Base-by-base conservation (phyloP, 2,113 vertebrate genomes). In the Triplophysa dalaica region DNA sequence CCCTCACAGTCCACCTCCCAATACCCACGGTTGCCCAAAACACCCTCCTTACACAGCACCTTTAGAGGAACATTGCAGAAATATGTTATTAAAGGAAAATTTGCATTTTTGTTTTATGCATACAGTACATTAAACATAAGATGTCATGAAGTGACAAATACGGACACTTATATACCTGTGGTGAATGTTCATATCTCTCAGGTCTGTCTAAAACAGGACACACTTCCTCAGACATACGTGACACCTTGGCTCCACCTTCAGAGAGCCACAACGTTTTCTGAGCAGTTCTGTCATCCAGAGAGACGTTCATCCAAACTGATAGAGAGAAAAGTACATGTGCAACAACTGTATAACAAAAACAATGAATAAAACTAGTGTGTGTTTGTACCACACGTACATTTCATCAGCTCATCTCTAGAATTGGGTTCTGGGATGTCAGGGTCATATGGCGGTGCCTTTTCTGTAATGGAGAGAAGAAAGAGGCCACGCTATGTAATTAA, bases 201-300 rank as follows among this genome's bases (percentile, higher is more conserved):
- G 93, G 92, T 43, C 89, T 89, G 86, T 89, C 90, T 56, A 89
- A 91, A 73, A 92, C 92, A 0, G 93, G 93, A 45, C 93, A 93
- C 58, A 87, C 81, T 1, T 88, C 87, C 0, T 93, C 91, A 0
- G 89, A 67, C 0, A 88, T 90, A 0, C 91, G 90, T 16, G 91
- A 85, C 82, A 92, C 93, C 68, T 92, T 93, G 2, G 76, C 11
- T 1, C 84, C 82, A 0, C 82, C 85, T 64, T 94, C 91, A 2
- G 92, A 92, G 50, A 94, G 88, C 92, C 92, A 93, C 85, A 94
- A 75, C 74, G 91, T 81, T 67, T 92, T 94, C 86, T 92, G 92
- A 17, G 92, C 87, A 1, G 92, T 93, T 86, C 85, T 92, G 22
- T 93, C 91, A 75, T 94, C 92, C 84, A 94, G 77, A 16, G 89